Percentiles rank a stretch among this genome's conserved stretches.
Conservation (phyloP, 2,888 invertebrate species). For the Lordiphosa andalusiaca region DNA sequence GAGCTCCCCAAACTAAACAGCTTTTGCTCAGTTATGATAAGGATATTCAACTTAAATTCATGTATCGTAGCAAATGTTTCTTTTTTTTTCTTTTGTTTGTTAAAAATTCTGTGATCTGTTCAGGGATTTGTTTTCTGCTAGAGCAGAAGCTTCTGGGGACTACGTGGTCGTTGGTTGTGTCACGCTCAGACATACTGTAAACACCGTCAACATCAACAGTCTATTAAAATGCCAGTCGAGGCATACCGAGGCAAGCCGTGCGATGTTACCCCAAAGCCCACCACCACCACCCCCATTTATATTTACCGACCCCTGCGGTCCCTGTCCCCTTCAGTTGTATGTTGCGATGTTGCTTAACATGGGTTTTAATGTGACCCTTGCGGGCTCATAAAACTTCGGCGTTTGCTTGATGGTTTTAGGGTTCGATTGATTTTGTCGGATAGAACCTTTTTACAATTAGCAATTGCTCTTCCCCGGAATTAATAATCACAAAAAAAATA, state of each 20-base stretch:
- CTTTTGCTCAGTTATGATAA: no score
- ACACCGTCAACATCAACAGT: slow-evolving; percentile 63
- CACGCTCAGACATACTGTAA: slow-evolving; percentile 64
- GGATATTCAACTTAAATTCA: no score
- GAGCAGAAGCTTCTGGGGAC: neutral
- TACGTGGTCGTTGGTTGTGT: slow-evolving; percentile 52
- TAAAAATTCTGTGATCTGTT: neutral
- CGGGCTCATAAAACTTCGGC: slow-evolving; percentile 67
- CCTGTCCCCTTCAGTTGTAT: slow-evolving; percentile 16
- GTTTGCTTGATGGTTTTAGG: slow-evolving; percentile 35
- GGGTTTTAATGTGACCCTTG: slow-evolving; percentile 76
- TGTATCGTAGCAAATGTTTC: no score
- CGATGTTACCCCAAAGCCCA: slow-evolving; percentile 47
- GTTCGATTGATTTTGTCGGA: slow-evolving; percentile 60
- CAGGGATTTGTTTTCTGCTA: neutral
- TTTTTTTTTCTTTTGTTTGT: no score
- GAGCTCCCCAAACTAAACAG: no score
- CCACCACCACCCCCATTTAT: no score
- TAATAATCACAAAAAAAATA: no score
- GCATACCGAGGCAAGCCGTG: slow-evolving; percentile 53
- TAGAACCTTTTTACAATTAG: slow-evolving; percentile 30
- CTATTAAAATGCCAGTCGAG: slow-evolving; percentile 71
- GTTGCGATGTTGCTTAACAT: slow-evolving; percentile 59
- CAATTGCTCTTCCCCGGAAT: slow-evolving; percentile 28
- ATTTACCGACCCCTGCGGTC: slow-evolving; percentile 7